Evolutionary conservation across 2,113 vertebrate genomes (phyloP).

Genomic region (Dipodomys spectabilis): DNA sequence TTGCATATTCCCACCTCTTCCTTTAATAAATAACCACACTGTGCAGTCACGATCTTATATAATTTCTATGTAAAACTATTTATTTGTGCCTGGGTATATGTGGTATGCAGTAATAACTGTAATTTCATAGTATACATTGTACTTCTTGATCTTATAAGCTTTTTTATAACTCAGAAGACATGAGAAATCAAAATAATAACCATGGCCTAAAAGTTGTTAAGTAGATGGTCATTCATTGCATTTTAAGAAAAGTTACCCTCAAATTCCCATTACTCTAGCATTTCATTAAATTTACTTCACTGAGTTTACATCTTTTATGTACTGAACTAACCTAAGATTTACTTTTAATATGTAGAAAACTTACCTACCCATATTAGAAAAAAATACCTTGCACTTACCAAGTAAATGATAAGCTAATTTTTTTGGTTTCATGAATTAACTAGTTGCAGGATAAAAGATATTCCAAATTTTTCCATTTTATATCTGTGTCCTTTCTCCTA

Average conservation of each 20-base stretch:
- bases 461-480: too few species aligned
- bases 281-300: background rate
- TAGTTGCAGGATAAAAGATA: too few species aligned
- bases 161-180: background rate
- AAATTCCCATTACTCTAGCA: background rate
- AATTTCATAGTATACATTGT: background rate
- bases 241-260: background rate
- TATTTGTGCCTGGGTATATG: background rate
- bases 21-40: slow-evolving; percentile 50
- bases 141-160: background rate
- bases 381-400: background rate
- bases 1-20: background rate
- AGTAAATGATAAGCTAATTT: too few species aligned
- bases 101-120: background rate
- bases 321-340: background rate
- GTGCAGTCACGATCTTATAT: background rate
- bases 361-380: background rate
- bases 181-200: slow-evolving; percentile 8
- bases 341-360: background rate
- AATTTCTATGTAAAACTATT: slow-evolving; percentile 8
- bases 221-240: background rate
- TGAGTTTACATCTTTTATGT: background rate
- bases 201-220: background rate
- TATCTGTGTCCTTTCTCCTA: too few species aligned
- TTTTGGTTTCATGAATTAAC: too few species aligned